Evolutionary conservation across 2,888 invertebrate species (phyloP).

Genomic region (Oligia fasciuncula): DNA sequence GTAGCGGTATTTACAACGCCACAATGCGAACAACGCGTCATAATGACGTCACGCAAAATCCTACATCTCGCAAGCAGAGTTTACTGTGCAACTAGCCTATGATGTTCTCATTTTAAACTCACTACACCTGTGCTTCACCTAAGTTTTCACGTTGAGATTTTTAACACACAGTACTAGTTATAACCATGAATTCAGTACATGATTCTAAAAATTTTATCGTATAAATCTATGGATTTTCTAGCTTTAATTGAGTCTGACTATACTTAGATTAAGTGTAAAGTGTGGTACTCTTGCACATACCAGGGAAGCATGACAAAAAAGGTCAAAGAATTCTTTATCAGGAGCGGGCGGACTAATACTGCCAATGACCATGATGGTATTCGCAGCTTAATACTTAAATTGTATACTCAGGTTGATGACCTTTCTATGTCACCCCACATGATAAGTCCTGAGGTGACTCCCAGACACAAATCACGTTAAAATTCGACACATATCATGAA

Average conservation of each 20-base stretch:
- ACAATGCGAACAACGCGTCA: too few relatives aligned
- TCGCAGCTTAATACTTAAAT: not conserved
- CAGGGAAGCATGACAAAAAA: not conserved
- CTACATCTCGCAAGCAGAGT: too few relatives aligned
- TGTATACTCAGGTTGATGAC: conserved; percentile 11
- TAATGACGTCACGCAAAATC: too few relatives aligned
- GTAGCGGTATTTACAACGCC: too few relatives aligned
- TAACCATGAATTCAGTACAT: too few relatives aligned
- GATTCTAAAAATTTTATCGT: too few relatives aligned
- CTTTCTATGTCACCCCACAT: not conserved
- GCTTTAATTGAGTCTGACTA: not conserved
- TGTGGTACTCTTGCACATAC: not conserved
- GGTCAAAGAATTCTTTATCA: too few relatives aligned
- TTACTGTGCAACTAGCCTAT: too few relatives aligned
- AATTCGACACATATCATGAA: conserved; percentile 60
- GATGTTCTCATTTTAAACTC: too few relatives aligned
- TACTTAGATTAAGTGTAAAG: not conserved
- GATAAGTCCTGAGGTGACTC: not conserved
- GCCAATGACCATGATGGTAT: not conserved
- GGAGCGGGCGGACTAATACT: not conserved
- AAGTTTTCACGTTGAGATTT: too few relatives aligned
- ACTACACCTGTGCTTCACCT: too few relatives aligned
- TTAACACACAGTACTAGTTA: too few relatives aligned
- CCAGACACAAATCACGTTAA: conserved; percentile 54
- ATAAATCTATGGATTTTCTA: not conserved